Evolutionary conservation across 2,797 vertebrate genomes (phyloP).

Genomic region (Oreochromis mossambicus): DNA sequence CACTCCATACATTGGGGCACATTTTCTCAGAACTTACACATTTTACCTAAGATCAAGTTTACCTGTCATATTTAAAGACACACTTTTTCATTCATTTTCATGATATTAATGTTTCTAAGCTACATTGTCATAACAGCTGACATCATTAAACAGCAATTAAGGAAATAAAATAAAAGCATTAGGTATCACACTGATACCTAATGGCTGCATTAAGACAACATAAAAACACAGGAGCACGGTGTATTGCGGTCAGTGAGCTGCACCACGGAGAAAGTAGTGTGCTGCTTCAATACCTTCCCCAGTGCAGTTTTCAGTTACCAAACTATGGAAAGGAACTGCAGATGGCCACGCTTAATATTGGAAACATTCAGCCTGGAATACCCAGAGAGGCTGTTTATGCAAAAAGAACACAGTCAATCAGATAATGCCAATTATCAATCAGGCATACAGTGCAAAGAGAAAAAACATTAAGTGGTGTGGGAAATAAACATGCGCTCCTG

Average conservation of each 20-base stretch:
- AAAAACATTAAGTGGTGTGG: constrained; percentile 23
- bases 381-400: constrained; percentile 10
- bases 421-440: constrained; percentile 46
- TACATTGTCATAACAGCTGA: background rate
- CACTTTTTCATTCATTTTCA: background rate
- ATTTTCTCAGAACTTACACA: background rate
- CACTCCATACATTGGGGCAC: background rate
- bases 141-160: background rate
- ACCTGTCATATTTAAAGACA: background rate
- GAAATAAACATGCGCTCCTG: constrained; percentile 26
- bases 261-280: background rate
- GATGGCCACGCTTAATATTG: constrained; percentile 28
- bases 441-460: constrained; percentile 20
- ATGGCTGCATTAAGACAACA: background rate
- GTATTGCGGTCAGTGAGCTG: background rate
- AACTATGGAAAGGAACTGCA: constrained; percentile 2
- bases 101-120: background rate
- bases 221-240: background rate
- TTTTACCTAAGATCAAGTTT: background rate
- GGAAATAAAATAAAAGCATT: background rate
- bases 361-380: constrained; percentile 7
- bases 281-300: background rate
- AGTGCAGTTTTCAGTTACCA: constrained; percentile 6
- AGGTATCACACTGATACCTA: background rate
- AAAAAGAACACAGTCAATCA: constrained; percentile 13